Evolutionary conservation across 2,888 invertebrate genomes (phyloP).

Genomic region (Platerodrilus igneus): DNA sequence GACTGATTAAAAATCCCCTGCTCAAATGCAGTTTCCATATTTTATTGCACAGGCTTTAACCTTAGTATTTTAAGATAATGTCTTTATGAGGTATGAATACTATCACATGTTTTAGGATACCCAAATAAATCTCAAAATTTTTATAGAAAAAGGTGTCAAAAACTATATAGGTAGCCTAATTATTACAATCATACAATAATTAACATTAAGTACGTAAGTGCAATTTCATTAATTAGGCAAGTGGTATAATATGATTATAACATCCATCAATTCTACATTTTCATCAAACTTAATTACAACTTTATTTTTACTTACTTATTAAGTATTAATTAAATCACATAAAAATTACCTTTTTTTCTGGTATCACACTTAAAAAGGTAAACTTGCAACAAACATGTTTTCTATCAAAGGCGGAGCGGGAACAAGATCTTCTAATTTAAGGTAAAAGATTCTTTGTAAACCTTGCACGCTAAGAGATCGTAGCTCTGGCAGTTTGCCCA

Average conservation of each 20-base stretch:
- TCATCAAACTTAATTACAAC: slow-evolving; percentile 13
- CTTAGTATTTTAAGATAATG: too few relatives aligned
- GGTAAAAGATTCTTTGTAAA: slow-evolving; percentile 88
- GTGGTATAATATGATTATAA: background rate
- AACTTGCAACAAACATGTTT: slow-evolving; percentile 90
- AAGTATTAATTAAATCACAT: slow-evolving; percentile 45
- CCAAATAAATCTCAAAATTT: too few relatives aligned
- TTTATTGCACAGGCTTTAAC: too few relatives aligned
- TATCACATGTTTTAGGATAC: too few relatives aligned
- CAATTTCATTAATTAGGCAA: too few relatives aligned
- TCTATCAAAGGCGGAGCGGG: slow-evolving; percentile 91
- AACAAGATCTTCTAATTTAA: slow-evolving; percentile 87
- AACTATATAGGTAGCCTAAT: too few relatives aligned
- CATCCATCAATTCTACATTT: background rate
- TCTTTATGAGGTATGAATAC: too few relatives aligned
- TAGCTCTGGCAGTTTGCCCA: slow-evolving; percentile 89
- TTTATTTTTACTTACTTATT: slow-evolving; percentile 43
- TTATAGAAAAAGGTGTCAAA: too few relatives aligned
- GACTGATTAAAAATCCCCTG: too few relatives aligned
- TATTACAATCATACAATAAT: too few relatives aligned
- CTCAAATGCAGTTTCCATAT: too few relatives aligned
- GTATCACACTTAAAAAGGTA: slow-evolving; percentile 76
- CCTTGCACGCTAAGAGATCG: slow-evolving; percentile 91
- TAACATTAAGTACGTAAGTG: too few relatives aligned
- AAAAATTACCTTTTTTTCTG: slow-evolving; percentile 9